Conservation (phyloP, 2,888 invertebrate species). For the Drosophila flavopinicola region DNA sequence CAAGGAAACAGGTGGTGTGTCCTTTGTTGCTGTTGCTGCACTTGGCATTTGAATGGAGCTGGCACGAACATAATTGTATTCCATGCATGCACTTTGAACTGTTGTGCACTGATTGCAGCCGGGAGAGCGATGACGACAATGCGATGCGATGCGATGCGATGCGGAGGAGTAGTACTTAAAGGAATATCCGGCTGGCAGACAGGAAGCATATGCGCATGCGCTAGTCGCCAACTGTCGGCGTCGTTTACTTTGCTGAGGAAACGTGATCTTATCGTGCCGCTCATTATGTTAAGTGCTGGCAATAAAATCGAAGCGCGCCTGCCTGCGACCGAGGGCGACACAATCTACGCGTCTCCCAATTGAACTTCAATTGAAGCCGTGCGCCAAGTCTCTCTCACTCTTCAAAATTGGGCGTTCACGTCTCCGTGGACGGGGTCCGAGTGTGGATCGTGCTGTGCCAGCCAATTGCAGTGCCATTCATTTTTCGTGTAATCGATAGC, state of each 20-base stretch:
- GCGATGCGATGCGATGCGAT: too few species aligned
- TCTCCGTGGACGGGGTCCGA: constrained; percentile 36
- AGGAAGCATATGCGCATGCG: constrained; percentile 74
- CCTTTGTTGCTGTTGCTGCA: constrained; percentile 60
- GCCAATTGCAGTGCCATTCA: constrained; percentile 38
- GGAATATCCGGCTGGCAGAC: constrained; percentile 71
- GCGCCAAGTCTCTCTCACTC: constrained; percentile 12
- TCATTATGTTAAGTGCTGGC: constrained; percentile 79
- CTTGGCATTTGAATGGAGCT: constrained; percentile 49
- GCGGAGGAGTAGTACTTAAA: constrained; percentile 64
- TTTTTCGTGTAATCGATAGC: constrained; percentile 52
- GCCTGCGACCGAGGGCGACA: constrained; percentile 44
- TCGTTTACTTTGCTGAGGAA: constrained; percentile 54
- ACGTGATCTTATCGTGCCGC: constrained; percentile 74
- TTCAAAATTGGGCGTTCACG: constrained; percentile 51
- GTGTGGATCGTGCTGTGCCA: constrained; percentile 53
- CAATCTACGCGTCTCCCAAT: constrained; percentile 59
- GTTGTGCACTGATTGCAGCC: constrained; percentile 63
- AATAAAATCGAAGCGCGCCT: constrained; percentile 74
- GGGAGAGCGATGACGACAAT: constrained; percentile 36
- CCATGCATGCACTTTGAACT: constrained; percentile 71
- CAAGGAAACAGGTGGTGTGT: constrained; percentile 76
- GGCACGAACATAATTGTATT: constrained; percentile 47
- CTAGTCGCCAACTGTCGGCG: constrained; percentile 60
- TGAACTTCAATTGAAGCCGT: constrained; percentile 78